Base-by-base conservation (phyloP, 2,797 vertebrate genomes). In the Australoheros facetus region DNA sequence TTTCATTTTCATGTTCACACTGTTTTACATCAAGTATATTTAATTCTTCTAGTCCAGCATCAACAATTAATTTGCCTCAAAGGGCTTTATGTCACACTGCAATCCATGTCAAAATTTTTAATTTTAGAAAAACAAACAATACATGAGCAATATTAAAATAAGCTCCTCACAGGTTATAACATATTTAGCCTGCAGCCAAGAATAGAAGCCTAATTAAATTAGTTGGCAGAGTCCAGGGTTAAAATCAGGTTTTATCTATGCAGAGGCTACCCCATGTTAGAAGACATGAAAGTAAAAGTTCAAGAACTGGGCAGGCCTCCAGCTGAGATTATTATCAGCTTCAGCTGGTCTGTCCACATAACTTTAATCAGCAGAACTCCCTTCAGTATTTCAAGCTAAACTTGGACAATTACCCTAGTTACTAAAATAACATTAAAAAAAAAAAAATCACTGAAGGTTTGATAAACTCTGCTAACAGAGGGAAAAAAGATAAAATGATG, bases 241-340 rank as follows among this genome's bases (percentile, higher is more conserved):
- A 23, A 59, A 70, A 59, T 70, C 48, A 2, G n/a, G 54, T 26
- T 74, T 74, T 28, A 51, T 66, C 10, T 30, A 66, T 62, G 30
- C 45, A 69, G 34, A 28, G 8, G 59, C 30, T 53, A 19, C 12
- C 19, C 26, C 4, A 48, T 51, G 13, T 78, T 30, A 58, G 30
- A 26, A 8, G 56, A 71, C 39, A 28, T 58, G 21, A 79, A 73
- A 56, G 71, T 51, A 66, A 45, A 60, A 1, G 53, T 70, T 1
- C 30, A 79, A 37, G 48, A 71, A 0, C 54, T 69, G 34, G 21
- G 48, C 55, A 72, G 21, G 23, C 74, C 54, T 86, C 60, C 56
- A 83, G 9, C 57, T 14, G 55, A 66, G 57, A 59, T 71, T 62
- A 74, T 66, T 45, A 80, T 83, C 57, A 75, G 71, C 64, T 78